Conservation (phyloP, 1,140 invertebrate genomes). For the Leptinotarsa lineolata region DNA sequence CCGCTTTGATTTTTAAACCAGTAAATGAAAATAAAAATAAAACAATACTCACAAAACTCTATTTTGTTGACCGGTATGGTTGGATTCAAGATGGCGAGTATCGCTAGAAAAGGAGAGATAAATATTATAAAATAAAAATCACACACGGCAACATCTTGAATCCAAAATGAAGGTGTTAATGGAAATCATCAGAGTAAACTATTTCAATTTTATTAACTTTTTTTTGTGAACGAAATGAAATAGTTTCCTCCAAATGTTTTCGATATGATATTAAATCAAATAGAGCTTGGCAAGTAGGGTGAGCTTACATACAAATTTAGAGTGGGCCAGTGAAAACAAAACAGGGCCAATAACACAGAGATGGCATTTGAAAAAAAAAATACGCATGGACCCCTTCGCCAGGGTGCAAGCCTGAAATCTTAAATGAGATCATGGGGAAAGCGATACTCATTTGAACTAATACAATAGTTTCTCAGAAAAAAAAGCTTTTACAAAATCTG, state of each 20-base stretch:
- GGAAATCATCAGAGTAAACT: neutral
- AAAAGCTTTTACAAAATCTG: too few species aligned
- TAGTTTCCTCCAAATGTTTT: neutral
- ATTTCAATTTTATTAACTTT: neutral
- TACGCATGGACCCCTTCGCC: too few species aligned
- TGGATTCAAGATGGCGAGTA: conserved; percentile 26
- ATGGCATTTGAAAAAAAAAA: too few species aligned
- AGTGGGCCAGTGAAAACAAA: too few species aligned
- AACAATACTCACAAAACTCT: conserved; percentile 27
- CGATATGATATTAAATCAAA: neutral
- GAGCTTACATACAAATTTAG: neutral
- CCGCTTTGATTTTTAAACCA: neutral
- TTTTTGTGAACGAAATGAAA: neutral
- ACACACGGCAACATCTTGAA: conserved; percentile 19
- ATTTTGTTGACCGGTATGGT: conserved; percentile 27
- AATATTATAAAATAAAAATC: conserved; percentile 22
- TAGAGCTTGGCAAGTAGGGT: neutral
- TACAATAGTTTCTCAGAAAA: too few species aligned
- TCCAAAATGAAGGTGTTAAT: conserved; percentile 14
- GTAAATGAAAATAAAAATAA: conserved; percentile 11
- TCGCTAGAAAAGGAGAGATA: conserved; percentile 27
- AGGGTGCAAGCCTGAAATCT: too few species aligned
- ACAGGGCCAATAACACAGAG: too few species aligned
- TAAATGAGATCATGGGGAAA: too few species aligned
- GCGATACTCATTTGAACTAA: too few species aligned